These are phyloP conservation scores for Adelphocoris suturalis DNA, from an alignment of 2,888 invertebrate genomes.

Conservation along the genomic window DNA sequence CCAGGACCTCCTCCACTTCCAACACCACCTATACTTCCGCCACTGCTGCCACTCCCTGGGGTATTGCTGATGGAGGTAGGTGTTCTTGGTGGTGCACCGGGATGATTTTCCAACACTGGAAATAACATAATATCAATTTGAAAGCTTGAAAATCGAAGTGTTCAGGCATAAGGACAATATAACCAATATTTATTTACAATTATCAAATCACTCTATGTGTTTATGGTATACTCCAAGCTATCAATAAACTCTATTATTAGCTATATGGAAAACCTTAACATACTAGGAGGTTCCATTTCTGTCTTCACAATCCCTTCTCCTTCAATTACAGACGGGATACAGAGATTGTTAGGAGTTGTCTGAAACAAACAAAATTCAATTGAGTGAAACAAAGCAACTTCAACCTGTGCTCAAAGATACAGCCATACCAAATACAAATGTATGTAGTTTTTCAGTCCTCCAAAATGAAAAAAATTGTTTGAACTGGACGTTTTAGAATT, in stretches of 20 bases:
- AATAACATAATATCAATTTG: background rate
- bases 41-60: constrained; percentile 26
- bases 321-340: constrained; percentile 71
- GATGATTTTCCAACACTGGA: constrained; percentile 52
- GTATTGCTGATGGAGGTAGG: constrained; percentile 5
- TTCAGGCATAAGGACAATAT: background rate
- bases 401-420: no score
- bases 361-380: constrained; percentile 55
- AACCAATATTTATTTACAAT: no score
- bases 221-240: no score
- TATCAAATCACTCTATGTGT: no score
- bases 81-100: constrained; percentile 51
- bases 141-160: no score
- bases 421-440: no score
- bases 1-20: constrained; percentile 60
- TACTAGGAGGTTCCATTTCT: constrained; percentile 55
- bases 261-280: background rate
- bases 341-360: constrained; percentile 70
- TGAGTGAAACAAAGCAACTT: background rate
- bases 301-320: constrained; percentile 68
- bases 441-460: no score
- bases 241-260: no score
- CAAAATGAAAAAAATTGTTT: no score
- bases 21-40: constrained; percentile 36
- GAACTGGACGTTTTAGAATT: no score